A percentile compares a stretch with the other conserved stretches of the same genome.
Conservation (phyloP, 64 coral and sea anemone species). For the Orbicella faveolata region DNA sequence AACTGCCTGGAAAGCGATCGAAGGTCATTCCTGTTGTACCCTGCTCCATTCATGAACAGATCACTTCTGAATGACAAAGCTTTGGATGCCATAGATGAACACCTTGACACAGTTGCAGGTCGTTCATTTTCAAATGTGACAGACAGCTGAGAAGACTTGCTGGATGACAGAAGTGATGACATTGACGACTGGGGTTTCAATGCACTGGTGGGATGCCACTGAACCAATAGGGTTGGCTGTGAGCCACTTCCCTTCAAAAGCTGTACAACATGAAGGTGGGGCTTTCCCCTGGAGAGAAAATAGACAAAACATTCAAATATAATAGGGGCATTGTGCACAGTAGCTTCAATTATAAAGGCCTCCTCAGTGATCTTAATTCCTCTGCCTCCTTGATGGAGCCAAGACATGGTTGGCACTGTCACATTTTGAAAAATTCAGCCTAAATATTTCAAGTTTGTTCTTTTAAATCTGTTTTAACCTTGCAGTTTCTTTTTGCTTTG, state of each 20-base stretch:
- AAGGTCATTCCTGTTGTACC: constrained; percentile 32
- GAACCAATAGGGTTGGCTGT: constrained; percentile 72
- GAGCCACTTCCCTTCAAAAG: constrained; percentile 91
- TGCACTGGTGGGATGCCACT: constrained; percentile 76
- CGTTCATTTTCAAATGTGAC: constrained; percentile 80
- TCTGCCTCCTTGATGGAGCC: no score
- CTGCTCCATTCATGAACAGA: constrained; percentile 33
- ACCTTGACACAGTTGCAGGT: constrained; percentile 53
- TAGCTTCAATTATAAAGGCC: no score
- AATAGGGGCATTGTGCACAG: no score
- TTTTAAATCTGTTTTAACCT: no score
- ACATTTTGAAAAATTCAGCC: no score
- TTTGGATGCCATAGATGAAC: constrained; percentile 50
- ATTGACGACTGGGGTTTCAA: constrained; percentile 64
- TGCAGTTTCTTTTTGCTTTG: no score
- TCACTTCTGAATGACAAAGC: constrained; percentile 62
- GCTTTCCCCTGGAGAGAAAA: constrained; percentile 58
- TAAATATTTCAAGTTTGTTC: no score
- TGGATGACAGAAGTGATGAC: constrained; percentile 61
- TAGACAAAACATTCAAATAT: no score
- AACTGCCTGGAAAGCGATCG: constrained; percentile 64
- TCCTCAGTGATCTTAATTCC: no score
- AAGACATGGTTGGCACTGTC: no score
- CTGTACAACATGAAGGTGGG: constrained; percentile 71
- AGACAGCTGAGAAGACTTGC: constrained; percentile 54